Conservation (phyloP, 2,113 vertebrate species). For the Megatriorchis doriae region DNA sequence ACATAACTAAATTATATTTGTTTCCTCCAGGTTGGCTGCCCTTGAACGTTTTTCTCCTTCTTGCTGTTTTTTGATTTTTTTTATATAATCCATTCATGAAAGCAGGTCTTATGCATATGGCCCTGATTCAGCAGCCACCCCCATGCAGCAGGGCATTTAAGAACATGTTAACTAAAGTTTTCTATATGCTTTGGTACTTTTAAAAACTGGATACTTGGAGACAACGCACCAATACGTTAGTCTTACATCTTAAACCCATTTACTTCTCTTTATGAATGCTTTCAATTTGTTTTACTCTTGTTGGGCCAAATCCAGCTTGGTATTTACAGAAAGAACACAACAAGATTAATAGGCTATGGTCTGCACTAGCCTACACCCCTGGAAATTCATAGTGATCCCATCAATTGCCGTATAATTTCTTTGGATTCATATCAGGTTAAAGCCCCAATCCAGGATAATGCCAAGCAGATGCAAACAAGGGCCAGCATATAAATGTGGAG, state of each 20-base stretch:
- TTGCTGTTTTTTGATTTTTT: not conserved
- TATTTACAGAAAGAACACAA: conserved; percentile 39
- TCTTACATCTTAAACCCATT: conserved; percentile 41
- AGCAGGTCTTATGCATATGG: not conserved
- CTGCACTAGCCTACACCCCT: not conserved
- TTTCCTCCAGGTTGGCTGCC: conserved; percentile 35
- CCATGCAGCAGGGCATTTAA: not conserved
- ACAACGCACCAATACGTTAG: not conserved
- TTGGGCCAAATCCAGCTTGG: conserved; percentile 23
- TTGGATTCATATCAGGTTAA: conserved; percentile 29
- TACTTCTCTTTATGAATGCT: conserved; percentile 24
- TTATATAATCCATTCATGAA: not conserved
- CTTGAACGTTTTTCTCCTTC: conserved; percentile 17
- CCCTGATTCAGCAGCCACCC: not conserved
- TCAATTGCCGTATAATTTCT: not conserved
- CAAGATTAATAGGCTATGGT: conserved; percentile 5
- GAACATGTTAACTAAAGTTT: not conserved
- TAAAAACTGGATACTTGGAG: conserved; percentile 5
- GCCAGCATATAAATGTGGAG: not conserved
- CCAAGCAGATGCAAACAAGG: conserved; percentile 29
- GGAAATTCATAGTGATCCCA: conserved; percentile 18
- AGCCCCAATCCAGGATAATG: not conserved
- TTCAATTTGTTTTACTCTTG: conserved; percentile 46
- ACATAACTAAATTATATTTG: not conserved
- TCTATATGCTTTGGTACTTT: not conserved